These are phyloP conservation scores for Mechanitis messenoides DNA, from an alignment of 2,888 invertebrate species.

Conservation along the genomic window DNA sequence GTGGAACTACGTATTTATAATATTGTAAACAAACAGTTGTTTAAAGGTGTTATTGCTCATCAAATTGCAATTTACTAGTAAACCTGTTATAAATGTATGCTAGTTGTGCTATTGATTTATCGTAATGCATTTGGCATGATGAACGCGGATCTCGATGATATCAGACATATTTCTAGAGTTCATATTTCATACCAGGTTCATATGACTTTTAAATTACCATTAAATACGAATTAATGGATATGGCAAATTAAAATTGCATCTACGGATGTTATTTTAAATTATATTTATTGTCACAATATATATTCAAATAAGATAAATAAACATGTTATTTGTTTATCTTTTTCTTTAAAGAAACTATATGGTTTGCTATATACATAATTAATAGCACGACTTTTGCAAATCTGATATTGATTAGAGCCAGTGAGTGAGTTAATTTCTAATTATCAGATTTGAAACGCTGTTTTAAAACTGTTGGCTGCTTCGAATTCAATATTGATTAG, in stretches of 20 bases:
- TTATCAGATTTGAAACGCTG: constrained; percentile 3
- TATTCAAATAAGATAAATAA: too few species aligned
- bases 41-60: neutral
- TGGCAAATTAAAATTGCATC: too few species aligned
- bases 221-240: neutral
- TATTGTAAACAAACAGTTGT: too few species aligned
- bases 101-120: constrained; percentile 12
- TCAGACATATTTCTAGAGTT: constrained; percentile 11
- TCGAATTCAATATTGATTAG: neutral
- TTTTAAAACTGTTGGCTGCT: constrained; percentile 3
- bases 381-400: too few species aligned
- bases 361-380: too few species aligned
- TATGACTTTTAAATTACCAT: neutral
- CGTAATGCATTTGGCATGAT: constrained; percentile 9
- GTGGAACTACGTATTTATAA: too few species aligned
- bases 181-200: constrained; percentile 2
- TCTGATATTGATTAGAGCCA: neutral
- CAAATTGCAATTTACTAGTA: neutral
- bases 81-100: constrained; percentile 6
- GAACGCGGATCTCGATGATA: constrained; percentile 13
- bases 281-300: too few species aligned
- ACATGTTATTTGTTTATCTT: too few species aligned
- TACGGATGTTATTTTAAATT: too few species aligned
- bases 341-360: too few species aligned
- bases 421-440: constrained; percentile 1